Conservation (phyloP, 2,888 invertebrate species). For the Vesta saturnalis region DNA sequence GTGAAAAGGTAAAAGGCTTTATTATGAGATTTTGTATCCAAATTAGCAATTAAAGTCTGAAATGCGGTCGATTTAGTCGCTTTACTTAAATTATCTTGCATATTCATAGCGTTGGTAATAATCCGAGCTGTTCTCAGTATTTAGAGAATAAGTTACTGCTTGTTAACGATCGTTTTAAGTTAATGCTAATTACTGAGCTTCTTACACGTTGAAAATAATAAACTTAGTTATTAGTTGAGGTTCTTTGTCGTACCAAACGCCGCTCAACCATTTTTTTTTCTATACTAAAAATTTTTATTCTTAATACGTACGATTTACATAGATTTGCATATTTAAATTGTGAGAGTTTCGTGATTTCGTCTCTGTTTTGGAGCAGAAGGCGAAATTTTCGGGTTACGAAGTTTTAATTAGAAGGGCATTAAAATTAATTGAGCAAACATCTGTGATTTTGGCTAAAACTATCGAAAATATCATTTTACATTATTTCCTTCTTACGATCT, state of each 20-base stretch:
- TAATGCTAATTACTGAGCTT: constrained; percentile 21
- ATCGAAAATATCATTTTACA: no score
- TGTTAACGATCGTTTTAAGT: constrained; percentile 27
- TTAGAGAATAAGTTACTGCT: constrained; percentile 28
- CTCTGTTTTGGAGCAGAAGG: background rate
- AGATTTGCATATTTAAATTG: background rate
- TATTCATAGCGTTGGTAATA: constrained; percentile 37
- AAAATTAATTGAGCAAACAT: constrained; percentile 1
- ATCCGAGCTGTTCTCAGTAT: constrained; percentile 33
- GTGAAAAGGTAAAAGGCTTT: no score
- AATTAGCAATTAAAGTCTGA: constrained; percentile 32
- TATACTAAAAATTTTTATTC: background rate
- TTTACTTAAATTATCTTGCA: constrained; percentile 37
- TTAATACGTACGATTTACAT: background rate
- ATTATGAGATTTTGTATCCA: constrained; percentile 29
- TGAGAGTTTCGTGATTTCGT: background rate
- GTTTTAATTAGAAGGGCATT: background rate
- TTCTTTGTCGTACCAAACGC: background rate
- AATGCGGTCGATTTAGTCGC: constrained; percentile 34
- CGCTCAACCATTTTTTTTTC: background rate
- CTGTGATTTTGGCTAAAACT: background rate
- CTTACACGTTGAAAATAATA: constrained; percentile 21
- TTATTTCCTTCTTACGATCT: no score
- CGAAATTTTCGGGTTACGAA: background rate
- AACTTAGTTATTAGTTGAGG: background rate